phyloP scores from a whole-genome alignment of 2,888 invertebrate species.

The Acleris cristana region DNA sequence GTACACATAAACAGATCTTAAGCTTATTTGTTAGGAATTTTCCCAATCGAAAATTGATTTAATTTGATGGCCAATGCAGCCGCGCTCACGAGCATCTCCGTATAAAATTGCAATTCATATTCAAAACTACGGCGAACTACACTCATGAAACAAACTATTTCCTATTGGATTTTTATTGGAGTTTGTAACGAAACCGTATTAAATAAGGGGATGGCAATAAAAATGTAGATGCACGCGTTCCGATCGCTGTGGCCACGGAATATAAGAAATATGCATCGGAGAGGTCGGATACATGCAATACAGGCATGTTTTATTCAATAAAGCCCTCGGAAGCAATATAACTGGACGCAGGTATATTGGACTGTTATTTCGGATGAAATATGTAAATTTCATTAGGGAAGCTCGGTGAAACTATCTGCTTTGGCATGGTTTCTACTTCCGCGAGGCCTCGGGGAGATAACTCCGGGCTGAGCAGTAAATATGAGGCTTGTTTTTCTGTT shows the following conservation, averaged over 20 bases:
- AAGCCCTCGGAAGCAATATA: conserved; percentile 70
- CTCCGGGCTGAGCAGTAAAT: conserved; percentile 21
- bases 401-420: conserved; percentile 32
- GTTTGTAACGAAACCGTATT: conserved; percentile 46
- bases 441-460: conserved; percentile 22
- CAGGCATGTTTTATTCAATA: conserved; percentile 77
- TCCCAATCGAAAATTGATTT: conserved; percentile 31
- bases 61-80: conserved; percentile 23
- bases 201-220: conserved; percentile 58
- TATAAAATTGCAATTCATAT: conserved; percentile 38
- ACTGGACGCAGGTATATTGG: conserved; percentile 58
- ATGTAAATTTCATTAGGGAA: conserved; percentile 41
- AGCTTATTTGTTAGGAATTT: background rate
- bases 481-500: conserved; percentile 13
- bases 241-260: conserved; percentile 52
- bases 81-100: conserved; percentile 24
- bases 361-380: conserved; percentile 56
- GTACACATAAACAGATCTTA: too few relatives aligned
- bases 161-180: conserved; percentile 43
- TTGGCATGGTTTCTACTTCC: conserved; percentile 37
- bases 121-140: conserved; percentile 39
- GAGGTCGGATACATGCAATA: conserved; percentile 69
- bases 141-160: conserved; percentile 39
- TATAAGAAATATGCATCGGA: conserved; percentile 75
- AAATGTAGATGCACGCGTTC: conserved; percentile 68